Conservation (phyloP, 2,888 invertebrate species). For the Eupithecia subumbrata region DNA sequence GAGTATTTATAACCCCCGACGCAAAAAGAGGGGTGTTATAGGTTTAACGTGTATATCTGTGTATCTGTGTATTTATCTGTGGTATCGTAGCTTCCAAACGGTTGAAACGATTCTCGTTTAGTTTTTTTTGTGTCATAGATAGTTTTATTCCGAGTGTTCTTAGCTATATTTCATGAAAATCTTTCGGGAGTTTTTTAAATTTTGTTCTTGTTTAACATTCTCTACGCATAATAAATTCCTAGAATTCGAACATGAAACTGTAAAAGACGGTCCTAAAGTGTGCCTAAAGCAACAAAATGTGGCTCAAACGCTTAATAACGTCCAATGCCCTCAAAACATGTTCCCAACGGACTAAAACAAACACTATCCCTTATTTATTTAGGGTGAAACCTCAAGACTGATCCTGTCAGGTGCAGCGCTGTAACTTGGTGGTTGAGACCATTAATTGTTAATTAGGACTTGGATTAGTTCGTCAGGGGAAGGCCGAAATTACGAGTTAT, state of each 20-base stretch:
- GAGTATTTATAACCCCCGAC: no score
- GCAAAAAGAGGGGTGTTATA: no score
- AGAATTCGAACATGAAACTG: conserved; percentile 5
- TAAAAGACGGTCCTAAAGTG: conserved; percentile 1
- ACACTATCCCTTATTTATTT: conserved; percentile 30
- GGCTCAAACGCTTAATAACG: conserved; percentile 10
- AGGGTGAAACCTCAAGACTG: conserved; percentile 23
- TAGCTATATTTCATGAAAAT: no score
- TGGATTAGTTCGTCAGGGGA: conserved; percentile 13
- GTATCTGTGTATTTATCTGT: no score
- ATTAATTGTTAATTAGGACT: conserved; percentile 32
- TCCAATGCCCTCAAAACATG: conserved; percentile 23
- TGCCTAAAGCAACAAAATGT: conserved; percentile 9
- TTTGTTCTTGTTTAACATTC: no score
- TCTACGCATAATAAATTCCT: not conserved
- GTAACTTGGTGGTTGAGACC: conserved; percentile 26
- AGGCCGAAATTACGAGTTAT: not conserved
- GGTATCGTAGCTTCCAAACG: no score
- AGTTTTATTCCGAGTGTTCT: no score
- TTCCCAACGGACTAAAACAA: conserved; percentile 11
- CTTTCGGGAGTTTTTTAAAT: no score
- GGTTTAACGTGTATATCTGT: no score
- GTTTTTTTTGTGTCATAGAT: no score
- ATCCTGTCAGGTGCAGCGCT: conserved; percentile 30
- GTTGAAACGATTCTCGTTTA: no score